Evolutionary conservation across 37 sponge, comb jelly and placozoan genomes (phyloP), one percentile per base, ranked within the genome.

Genomic region (Spongilla lacustris): DNA sequence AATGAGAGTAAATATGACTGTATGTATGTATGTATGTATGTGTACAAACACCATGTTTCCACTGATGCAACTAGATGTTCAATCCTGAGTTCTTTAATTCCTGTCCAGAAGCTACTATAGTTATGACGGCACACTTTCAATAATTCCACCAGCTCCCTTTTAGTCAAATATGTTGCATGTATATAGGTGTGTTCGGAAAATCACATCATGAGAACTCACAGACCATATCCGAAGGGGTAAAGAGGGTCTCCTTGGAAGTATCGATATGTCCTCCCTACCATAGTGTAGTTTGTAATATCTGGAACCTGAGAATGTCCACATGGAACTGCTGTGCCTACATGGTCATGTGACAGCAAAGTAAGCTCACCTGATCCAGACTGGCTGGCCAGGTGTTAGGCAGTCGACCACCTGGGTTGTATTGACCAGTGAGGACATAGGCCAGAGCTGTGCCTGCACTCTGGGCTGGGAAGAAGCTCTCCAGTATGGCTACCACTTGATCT

Each of bases 361-460:
- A 35, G 27, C 23, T 37, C n/a, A 87, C 88, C 50, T 90, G 82
- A 41, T 85, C 73, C 8, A 90, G 71, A 35, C 83, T 82, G 11
- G 69, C 77, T 32, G 91, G 91, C 91, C 91, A 91, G 11, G 91
- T 91, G 76, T 83, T 79, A 24, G 91, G 91, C 19, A 91, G 74
- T 36, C 91, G 35, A 14, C 91, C 91, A 23, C 75, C 83, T 48
- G 91, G 87, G 26, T 50, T 86, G 36, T 68, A 69, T 26, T 46
- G 46, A 14, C 87, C 87, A 82, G 38, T 71, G 13, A 91, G 67
- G 35, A 91, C 79, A n/a, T 36, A 36, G 13, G 69, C 71, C 10
- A 86, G 78, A 27, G 87, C 87, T 71, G 32, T 22, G 5, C 87
- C 87, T 25, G 79, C 79, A 69, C 84, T 70, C 82, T 89, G 84